Percentiles rank a stretch among this genome's conserved stretches.
phyloP scores from a whole-genome alignment of 2,113 vertebrate species.

The Menidia beryllina region DNA sequence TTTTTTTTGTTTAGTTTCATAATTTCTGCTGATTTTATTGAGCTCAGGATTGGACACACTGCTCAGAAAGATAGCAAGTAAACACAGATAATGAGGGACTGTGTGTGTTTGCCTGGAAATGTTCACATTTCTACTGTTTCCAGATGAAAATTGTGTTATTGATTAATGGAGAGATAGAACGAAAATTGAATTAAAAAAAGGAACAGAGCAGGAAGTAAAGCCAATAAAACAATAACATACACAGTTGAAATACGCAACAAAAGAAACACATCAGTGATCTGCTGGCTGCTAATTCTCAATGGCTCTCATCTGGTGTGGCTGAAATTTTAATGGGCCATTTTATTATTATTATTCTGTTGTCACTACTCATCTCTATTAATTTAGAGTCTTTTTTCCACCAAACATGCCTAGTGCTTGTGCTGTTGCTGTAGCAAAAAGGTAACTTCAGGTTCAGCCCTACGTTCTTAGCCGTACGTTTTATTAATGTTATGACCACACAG shows the following conservation, averaged over 20 bases:
- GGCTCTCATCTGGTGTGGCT: too few relatives aligned
- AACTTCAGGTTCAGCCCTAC: too few relatives aligned
- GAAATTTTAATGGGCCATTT: too few relatives aligned
- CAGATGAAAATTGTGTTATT: constrained; percentile 34
- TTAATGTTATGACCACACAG: too few relatives aligned
- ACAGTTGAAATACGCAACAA: not conserved
- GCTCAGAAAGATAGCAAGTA: constrained; percentile 4
- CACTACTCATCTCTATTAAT: too few relatives aligned
- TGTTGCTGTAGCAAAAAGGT: too few relatives aligned
- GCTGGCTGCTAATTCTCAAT: too few relatives aligned
- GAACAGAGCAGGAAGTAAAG: constrained; percentile 19
- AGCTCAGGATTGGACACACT: not conserved
- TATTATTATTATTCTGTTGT: too few relatives aligned
- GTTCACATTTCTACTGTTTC: constrained; percentile 20
- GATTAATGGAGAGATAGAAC: constrained; percentile 8
- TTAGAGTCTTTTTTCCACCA: too few relatives aligned
- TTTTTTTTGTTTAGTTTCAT: constrained; percentile 25
- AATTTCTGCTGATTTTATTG: constrained; percentile 18
- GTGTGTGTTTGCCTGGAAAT: not conserved
- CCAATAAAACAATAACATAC: constrained; percentile 6
- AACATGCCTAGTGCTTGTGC: too few relatives aligned
- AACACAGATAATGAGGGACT: constrained; percentile 44
- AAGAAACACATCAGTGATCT: too few relatives aligned
- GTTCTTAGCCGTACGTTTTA: too few relatives aligned
- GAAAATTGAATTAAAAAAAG: constrained; percentile 7